phyloP scores from a whole-genome alignment of 2,888 invertebrate genomes.

The Entomobrya multifasciata region DNA sequence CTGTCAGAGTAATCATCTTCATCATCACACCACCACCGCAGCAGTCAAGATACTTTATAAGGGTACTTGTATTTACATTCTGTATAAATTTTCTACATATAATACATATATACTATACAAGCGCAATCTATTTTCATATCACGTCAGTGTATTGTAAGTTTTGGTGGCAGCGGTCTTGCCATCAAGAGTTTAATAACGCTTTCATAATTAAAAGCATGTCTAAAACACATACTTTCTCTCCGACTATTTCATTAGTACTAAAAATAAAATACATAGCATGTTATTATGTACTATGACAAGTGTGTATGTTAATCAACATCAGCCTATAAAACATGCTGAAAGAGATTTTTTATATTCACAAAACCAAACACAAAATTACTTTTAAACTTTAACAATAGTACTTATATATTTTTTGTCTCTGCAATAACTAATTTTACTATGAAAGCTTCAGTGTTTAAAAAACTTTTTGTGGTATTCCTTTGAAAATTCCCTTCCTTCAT shows the following conservation, averaged over 20 bases:
- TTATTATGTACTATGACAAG: no score
- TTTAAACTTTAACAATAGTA: no score
- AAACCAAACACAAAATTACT: no score
- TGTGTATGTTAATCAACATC: no score
- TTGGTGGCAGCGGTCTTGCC: background rate
- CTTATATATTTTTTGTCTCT: no score
- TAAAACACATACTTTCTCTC: background rate
- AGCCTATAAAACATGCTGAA: no score
- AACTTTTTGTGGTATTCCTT: background rate
- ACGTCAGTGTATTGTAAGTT: background rate
- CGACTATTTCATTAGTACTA: background rate
- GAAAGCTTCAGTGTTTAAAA: background rate
- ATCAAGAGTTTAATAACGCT: constrained; percentile 57
- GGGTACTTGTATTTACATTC: background rate
- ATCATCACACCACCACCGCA: background rate
- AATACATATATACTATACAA: background rate
- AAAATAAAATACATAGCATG: no score
- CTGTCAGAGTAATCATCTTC: constrained; percentile 15
- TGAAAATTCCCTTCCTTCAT: background rate
- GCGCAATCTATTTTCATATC: no score
- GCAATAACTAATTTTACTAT: background rate
- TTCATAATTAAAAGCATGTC: constrained; percentile 65
- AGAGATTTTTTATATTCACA: no score
- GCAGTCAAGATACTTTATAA: background rate
- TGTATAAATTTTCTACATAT: background rate